A percentile compares a stretch with the other conserved stretches of the same genome.
Conservation (phyloP, 64 coral and sea anemone species). For the Actinia equina region DNA sequence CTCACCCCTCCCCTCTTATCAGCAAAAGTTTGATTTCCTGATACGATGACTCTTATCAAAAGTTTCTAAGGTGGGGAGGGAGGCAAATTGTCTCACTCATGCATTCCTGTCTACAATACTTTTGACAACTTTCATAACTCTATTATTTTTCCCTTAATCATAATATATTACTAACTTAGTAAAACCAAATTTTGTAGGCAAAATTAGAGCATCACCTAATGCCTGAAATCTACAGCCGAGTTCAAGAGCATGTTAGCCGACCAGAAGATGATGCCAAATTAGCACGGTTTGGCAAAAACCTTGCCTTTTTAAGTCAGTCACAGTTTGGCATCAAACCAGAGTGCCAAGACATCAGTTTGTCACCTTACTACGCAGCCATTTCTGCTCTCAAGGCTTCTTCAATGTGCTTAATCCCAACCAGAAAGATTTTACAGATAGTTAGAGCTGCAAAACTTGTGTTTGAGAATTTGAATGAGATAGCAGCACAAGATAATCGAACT, state of each 20-base stretch:
- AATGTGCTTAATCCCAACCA: slow-evolving; percentile 61
- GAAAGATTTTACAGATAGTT: slow-evolving; percentile 69
- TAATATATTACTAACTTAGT: background rate
- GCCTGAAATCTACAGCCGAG: slow-evolving; percentile 55
- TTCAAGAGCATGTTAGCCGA: slow-evolving; percentile 52
- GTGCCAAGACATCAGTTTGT: slow-evolving; percentile 47
- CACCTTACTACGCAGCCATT: slow-evolving; percentile 66
- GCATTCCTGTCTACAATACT: too few species aligned
- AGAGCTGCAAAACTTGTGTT: slow-evolving; percentile 80
- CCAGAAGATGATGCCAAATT: slow-evolving; percentile 68
- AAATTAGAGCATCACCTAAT: slow-evolving; percentile 75
- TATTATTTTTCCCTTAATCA: too few species aligned
- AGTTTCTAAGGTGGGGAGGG: too few species aligned
- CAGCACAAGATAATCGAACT: slow-evolving; percentile 14
- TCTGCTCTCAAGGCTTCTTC: slow-evolving; percentile 59
- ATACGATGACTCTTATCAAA: too few species aligned
- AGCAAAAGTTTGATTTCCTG: too few species aligned
- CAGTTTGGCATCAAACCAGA: slow-evolving; percentile 58
- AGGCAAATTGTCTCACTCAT: too few species aligned
- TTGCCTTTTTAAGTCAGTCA: slow-evolving; percentile 54
- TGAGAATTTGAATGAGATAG: slow-evolving; percentile 72
- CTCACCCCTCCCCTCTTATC: too few species aligned
- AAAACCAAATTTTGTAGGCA: slow-evolving; percentile 32
- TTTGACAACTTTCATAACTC: too few species aligned
- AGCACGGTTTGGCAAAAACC: slow-evolving; percentile 47